Percentiles rank a stretch among this genome's conserved stretches.
Evolutionary conservation across 2,113 vertebrate genomes (phyloP).

Genomic region (Serinus canaria): DNA sequence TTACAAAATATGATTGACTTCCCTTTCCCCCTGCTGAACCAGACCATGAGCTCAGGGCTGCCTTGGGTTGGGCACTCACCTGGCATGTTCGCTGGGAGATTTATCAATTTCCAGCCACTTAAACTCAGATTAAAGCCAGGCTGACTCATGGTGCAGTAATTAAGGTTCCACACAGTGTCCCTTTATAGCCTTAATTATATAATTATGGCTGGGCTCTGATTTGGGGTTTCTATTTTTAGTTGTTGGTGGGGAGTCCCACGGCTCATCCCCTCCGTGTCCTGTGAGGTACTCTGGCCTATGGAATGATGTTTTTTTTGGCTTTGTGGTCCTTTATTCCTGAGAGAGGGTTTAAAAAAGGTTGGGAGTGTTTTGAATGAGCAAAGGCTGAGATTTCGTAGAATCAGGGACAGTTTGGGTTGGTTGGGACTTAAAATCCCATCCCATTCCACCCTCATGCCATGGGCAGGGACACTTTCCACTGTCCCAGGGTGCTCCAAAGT

Average conservation of each 20-base stretch:
- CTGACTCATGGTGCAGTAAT: neutral
- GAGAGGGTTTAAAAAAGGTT: neutral
- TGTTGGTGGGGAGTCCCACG: neutral
- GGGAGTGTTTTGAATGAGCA: neutral
- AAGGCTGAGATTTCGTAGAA: neutral
- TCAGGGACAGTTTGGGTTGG: neutral
- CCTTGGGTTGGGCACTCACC: neutral
- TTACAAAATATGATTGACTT: constrained; percentile 40
- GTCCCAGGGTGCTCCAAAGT: neutral
- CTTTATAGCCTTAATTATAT: neutral
- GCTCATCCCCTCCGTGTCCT: neutral
- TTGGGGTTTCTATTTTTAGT: neutral
- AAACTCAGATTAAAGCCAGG: neutral
- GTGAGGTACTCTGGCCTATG: neutral
- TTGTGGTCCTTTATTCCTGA: fast-evolving
- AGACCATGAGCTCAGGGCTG: neutral
- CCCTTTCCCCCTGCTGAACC: neutral
- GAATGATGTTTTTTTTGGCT: neutral
- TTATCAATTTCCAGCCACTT: neutral
- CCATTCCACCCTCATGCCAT: neutral
- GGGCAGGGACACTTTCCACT: neutral
- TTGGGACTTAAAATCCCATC: neutral
- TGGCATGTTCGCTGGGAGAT: fast-evolving
- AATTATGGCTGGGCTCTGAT: neutral
- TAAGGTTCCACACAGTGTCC: neutral